Percentiles rank a stretch among this genome's conserved stretches.
Evolutionary conservation across 2,888 invertebrate genomes (phyloP).

Genomic region (Hymenopus coronatus): DNA sequence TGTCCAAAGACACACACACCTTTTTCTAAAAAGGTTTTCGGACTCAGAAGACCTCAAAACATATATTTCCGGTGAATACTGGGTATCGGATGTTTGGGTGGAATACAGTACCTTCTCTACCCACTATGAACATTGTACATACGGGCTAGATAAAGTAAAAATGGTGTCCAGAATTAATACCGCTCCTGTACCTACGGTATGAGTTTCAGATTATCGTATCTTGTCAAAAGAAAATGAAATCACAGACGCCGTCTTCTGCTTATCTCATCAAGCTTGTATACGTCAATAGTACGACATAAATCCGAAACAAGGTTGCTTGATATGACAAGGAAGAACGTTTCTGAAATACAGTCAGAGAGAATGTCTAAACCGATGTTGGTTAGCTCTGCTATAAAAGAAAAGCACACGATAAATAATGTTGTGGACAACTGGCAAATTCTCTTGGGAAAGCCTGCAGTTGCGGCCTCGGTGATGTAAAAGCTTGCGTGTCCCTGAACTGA

Average conservation of each 20-base stretch:
- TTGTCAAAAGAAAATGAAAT: not conserved
- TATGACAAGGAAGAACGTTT: not conserved
- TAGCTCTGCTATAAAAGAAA: not conserved
- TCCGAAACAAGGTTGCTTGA: not conserved
- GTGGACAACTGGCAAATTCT: not conserved
- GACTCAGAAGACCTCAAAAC: too few relatives aligned
- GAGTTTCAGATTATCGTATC: too few relatives aligned
- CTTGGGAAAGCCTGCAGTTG: not conserved
- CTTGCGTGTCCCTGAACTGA: not conserved
- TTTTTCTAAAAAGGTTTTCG: too few relatives aligned
- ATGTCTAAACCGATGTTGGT: not conserved
- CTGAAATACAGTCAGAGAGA: not conserved
- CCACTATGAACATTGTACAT: too few relatives aligned
- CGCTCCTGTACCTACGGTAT: too few relatives aligned
- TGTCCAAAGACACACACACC: too few relatives aligned
- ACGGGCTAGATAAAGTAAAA: too few relatives aligned
- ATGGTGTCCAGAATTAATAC: too few relatives aligned
- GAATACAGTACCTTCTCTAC: too few relatives aligned
- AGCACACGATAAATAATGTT: constrained; percentile 8
- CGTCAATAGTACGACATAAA: not conserved
- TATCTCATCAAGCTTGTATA: not conserved
- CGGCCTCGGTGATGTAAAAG: not conserved
- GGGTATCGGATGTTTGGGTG: too few relatives aligned
- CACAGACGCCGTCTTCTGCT: not conserved
- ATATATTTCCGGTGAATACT: too few relatives aligned